Conservation (phyloP, 1,140 invertebrate genomes). For the Papilio aristodemus region DNA sequence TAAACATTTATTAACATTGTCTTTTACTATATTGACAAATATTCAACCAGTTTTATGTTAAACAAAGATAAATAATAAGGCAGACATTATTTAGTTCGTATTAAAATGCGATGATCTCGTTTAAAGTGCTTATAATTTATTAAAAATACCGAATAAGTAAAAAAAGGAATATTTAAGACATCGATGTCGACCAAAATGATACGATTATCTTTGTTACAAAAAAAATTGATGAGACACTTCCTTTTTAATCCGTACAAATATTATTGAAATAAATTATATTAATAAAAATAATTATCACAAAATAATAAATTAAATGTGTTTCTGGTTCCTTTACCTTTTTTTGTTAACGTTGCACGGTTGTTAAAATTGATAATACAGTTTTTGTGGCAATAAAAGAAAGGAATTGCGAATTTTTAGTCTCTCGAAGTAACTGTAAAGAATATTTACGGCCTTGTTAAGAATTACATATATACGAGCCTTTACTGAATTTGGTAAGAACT, state of each 20-base stretch:
- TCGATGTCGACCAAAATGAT: not conserved
- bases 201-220: not conserved
- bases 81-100: not conserved
- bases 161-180: not conserved
- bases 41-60: not conserved
- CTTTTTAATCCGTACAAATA: not conserved
- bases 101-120: not conserved
- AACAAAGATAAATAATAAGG: conserved; percentile 2
- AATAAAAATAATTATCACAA: too few relatives aligned
- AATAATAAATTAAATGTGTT: not conserved
- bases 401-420: not conserved
- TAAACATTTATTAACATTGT: not conserved
- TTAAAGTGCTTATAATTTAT: not conserved
- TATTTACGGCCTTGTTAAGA: not conserved
- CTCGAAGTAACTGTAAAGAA: not conserved
- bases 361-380: not conserved
- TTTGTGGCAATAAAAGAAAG: not conserved
- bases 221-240: not conserved
- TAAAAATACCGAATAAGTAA: not conserved
- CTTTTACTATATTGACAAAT: not conserved
- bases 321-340: too few relatives aligned
- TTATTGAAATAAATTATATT: not conserved
- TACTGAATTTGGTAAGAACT: not conserved
- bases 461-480: not conserved
- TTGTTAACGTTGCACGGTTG: too few relatives aligned